Evolutionary conservation across 2,113 vertebrate species (phyloP).

Genomic region (Dinomys branickii): DNA sequence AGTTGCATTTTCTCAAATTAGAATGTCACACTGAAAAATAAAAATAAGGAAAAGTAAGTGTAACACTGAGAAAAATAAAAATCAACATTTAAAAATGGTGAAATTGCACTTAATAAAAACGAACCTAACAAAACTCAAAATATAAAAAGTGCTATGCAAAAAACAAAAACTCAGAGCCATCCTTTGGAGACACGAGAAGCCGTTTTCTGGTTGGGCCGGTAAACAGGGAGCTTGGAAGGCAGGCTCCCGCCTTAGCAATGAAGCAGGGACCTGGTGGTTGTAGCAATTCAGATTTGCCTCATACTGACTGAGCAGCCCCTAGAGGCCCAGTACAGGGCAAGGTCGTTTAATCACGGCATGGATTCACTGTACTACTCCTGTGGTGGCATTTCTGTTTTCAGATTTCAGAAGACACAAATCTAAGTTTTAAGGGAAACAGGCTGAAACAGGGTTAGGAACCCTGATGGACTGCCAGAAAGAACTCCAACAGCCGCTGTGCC

Average conservation of each 20-base stretch:
- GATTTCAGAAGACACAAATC: not conserved
- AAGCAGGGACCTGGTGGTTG: not conserved
- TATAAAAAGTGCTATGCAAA: not conserved
- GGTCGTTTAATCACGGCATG: not conserved
- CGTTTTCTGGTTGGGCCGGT: constrained; percentile 31
- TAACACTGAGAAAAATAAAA: not conserved
- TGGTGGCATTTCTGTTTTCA: not conserved
- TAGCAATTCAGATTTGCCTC: not conserved
- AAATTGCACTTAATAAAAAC: not conserved
- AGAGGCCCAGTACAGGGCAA: not conserved
- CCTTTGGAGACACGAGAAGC: not conserved
- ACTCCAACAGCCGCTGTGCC: not conserved
- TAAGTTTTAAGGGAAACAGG: not conserved
- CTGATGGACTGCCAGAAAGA: not conserved
- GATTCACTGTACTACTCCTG: not conserved
- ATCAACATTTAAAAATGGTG: not conserved
- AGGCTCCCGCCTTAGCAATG: not conserved
- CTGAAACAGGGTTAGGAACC: not conserved
- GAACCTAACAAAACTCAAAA: not conserved
- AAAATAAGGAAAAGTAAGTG: too few species aligned
- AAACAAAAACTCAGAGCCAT: not conserved
- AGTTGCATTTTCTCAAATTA: not conserved
- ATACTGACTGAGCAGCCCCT: not conserved
- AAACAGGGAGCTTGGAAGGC: constrained; percentile 42
- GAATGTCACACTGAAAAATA: not conserved